These are phyloP conservation scores for Scaptomyza caliginosa DNA, from an alignment of 2,888 invertebrate species.

Conservation along the genomic window DNA sequence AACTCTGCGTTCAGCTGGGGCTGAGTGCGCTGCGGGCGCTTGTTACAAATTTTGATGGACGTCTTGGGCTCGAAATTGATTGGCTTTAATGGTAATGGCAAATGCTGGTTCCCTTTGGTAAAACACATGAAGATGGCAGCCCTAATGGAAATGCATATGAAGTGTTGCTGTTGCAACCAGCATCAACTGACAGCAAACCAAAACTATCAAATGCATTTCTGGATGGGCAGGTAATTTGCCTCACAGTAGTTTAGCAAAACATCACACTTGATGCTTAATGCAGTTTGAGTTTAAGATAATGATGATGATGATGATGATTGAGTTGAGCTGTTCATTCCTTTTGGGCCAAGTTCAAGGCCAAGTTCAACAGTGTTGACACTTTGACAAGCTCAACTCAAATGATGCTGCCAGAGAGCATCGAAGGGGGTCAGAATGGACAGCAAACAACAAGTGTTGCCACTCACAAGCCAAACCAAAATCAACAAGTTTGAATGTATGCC, in stretches of 20 bases:
- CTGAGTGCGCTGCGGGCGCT: slow-evolving; percentile 68
- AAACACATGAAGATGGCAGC: slow-evolving; percentile 41
- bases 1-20: slow-evolving; percentile 11
- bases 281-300: not conserved
- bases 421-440: slow-evolving; percentile 24
- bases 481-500: not conserved
- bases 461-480: slow-evolving; percentile 14
- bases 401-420: slow-evolving; percentile 3
- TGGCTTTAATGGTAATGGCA: slow-evolving; percentile 75
- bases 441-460: slow-evolving; percentile 12
- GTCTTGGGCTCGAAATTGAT: slow-evolving; percentile 69
- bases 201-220: slow-evolving; percentile 64
- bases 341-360: slow-evolving; percentile 58
- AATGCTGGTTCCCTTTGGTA: slow-evolving; percentile 36
- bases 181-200: slow-evolving; percentile 40
- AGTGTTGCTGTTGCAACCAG: slow-evolving; percentile 1
- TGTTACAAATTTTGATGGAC: slow-evolving; percentile 80
- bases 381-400: slow-evolving; percentile 37
- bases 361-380: slow-evolving; percentile 56
- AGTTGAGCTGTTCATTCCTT: slow-evolving; percentile 9
- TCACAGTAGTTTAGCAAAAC: slow-evolving; percentile 46
- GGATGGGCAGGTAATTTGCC: slow-evolving; percentile 66
- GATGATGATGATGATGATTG: slow-evolving; percentile 4
- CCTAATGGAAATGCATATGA: slow-evolving; percentile 54
- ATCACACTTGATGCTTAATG: slow-evolving; percentile 2